Conservation (phyloP, 2,888 invertebrate species). For the Netelia virgata region DNA sequence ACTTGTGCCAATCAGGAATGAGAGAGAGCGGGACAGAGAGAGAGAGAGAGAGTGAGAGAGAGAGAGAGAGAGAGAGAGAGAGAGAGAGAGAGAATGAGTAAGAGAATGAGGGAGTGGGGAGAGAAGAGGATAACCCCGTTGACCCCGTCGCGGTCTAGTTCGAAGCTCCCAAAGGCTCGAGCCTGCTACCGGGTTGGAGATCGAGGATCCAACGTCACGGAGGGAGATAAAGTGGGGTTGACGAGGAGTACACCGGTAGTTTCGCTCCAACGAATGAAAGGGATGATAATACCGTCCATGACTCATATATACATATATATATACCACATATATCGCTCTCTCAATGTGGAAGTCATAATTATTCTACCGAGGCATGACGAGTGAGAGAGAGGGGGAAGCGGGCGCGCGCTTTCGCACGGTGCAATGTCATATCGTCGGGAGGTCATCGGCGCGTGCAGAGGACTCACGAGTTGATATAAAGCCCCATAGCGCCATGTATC, state of each 20-base stretch:
- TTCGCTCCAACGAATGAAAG: conserved; percentile 3
- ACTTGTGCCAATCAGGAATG: conserved; percentile 54
- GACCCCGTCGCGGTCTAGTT: neutral
- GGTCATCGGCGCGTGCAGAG: neutral
- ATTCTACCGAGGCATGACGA: too few species aligned
- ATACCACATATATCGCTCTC: neutral
- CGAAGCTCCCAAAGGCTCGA: conserved; percentile 17
- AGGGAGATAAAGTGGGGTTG: too few species aligned
- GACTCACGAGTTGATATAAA: conserved; percentile 4
- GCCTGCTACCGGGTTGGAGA: neutral
- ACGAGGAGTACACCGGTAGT: neutral
- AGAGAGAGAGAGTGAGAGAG: too few species aligned
- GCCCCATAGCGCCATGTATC: neutral
- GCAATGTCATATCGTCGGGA: neutral
- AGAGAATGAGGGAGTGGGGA: too few species aligned
- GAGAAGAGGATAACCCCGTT: conserved; percentile 8
- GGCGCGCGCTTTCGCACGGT: too few species aligned
- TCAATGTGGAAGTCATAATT: conserved; percentile 28
- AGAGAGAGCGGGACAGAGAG: too few species aligned
- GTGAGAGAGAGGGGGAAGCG: too few species aligned
- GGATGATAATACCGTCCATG: neutral
- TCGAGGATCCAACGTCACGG: too few species aligned
- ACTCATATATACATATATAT: conserved; percentile 2
- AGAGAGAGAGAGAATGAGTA: neutral
- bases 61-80: too few species aligned